Evolutionary conservation across 2,113 vertebrate species (phyloP).

Genomic region (Oryzias curvinotus): DNA sequence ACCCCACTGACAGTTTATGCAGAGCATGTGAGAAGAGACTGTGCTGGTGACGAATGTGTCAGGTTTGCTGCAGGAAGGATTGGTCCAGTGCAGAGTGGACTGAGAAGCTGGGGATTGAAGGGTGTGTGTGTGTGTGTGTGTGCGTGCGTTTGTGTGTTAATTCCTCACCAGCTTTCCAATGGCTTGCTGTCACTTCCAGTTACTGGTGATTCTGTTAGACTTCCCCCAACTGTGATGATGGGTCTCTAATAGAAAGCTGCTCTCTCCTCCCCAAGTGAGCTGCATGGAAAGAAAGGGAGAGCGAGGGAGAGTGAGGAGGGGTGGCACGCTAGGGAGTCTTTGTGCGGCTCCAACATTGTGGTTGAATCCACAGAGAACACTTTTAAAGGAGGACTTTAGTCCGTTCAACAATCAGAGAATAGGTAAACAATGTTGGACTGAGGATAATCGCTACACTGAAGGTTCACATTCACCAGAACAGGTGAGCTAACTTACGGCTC

Average conservation of each 20-base stretch:
- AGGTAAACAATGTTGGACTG: constrained; percentile 49
- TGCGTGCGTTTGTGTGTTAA: constrained; percentile 47
- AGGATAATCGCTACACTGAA: constrained; percentile 46
- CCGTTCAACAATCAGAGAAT: constrained; percentile 37
- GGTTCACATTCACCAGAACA: constrained; percentile 44
- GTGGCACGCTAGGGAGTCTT: constrained; percentile 40
- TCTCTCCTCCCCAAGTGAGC: constrained; percentile 47
- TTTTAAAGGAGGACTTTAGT: constrained; percentile 40
- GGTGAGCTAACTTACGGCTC: constrained; percentile 62
- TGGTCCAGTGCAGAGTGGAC: constrained; percentile 16
- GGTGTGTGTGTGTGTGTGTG: constrained; percentile 23
- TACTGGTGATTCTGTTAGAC: constrained; percentile 81
- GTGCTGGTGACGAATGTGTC: constrained; percentile 10
- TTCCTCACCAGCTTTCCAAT: constrained; percentile 70
- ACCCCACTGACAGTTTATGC: background rate
- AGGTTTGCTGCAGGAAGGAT: constrained; percentile 22
- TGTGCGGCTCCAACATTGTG: constrained; percentile 42
- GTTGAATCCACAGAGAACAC: constrained; percentile 38
- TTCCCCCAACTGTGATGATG: constrained; percentile 73
- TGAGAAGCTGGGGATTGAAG: constrained; percentile 48
- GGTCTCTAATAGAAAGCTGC: constrained; percentile 63
- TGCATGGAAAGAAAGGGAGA: constrained; percentile 41
- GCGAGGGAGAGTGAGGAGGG: constrained; percentile 51
- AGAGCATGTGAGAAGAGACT: constrained; percentile 7
- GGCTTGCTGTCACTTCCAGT: constrained; percentile 73